Evolutionary conservation across 1,140 invertebrate genomes (phyloP), one percentile per base, ranked within the genome.

Genomic region (Rhynchophorus ferrugineus): DNA sequence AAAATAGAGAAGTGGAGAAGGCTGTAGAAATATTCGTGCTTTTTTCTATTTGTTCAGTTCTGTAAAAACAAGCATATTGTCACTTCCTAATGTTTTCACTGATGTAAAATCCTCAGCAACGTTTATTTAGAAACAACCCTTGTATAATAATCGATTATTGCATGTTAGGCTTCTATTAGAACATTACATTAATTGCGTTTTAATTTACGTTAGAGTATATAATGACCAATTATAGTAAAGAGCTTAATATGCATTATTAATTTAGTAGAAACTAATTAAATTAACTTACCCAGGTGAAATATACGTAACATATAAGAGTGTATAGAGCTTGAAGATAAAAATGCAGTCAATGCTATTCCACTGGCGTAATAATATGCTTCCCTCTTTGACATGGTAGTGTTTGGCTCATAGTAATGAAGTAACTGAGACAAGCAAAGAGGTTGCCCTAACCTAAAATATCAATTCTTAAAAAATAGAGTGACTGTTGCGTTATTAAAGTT

Each of bases 301-400:
- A 61, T 73, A 45, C 75, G 79, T 67, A 91, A 80, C 74, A 91
- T 84, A 61, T 85, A 86, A 2, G 83, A 81, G 73, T 95, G 89
- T 55, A 87, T 78, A 24, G 83, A 68, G 9, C 87, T 68, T 8
- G 85, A 78, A 35, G 78, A 75, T 43, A 83, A 61, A 58, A 63
- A 72, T 60, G 75, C 78, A 67, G 75, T 83, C 2, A 87, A 50
- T 57, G 89, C 78, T 7, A 94, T 78, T 0, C 82, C 82, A 0
- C 65, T 56, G 0, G 83, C 85, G 61, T 81, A 85, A 1, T 82
- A 44, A 60, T 85, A 88, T 0, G 85, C 84, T 2, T 79, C 64
- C 0, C 63, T 52, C 48, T 69, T 63, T 0, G 63, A 39, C 18
- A 57, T 48, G 3, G 17, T 36, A 2, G 48, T 44, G 24, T 55